Evolutionary conservation across 2,113 vertebrate genomes (phyloP), one percentile per base, ranked within the genome.

Genomic region (Syrrhaptes paradoxus): DNA sequence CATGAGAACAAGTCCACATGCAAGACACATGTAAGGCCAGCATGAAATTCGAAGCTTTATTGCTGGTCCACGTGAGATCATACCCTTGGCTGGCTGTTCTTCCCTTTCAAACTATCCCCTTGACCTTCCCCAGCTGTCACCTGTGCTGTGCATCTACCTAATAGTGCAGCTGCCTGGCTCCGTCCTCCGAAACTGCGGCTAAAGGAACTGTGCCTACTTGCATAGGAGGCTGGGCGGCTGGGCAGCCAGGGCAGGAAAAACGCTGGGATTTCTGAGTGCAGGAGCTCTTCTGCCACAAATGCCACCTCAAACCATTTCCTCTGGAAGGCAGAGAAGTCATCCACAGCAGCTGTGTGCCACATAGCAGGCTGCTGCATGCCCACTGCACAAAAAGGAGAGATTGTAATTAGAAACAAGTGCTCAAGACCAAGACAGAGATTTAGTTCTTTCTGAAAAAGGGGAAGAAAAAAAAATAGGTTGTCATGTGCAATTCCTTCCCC

Each of bases 131-230:
- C 94, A 87, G 91, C 84, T 89, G 90, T 93, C 89, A 94, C 34
- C 85, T 82, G 92, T 87, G 84, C 63, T 67, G 51, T 96, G 97
- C 95, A 98, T 96, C 97, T 99, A 99, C 99, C 99, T 98, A 99
- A 98, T 85, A 99, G 97, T 32, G 99, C 99, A 9, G 99, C 99
- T 52, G 99, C 99, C 98, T 99, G 99, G 98, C 99, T 99, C 97
- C 99, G 99, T 96, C 99, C 99, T 97, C 99, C 99, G 90, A 99
- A 99, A 98, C 99, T 99, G 98, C 99, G 99, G 98, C 99, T 99
- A 98, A 99, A 99, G 98, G 99, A 99, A 98, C 99, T 99, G 98
- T 99, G 99, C 97, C 99, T 98, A 98, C 99, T 99, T 97, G 99
- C 99, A 63, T 99, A 99, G 94, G 99, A 99, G 77, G 99, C 99